Base-by-base conservation (phyloP, 2,113 vertebrate genomes). In the Leucoraja erinaceus region DNA sequence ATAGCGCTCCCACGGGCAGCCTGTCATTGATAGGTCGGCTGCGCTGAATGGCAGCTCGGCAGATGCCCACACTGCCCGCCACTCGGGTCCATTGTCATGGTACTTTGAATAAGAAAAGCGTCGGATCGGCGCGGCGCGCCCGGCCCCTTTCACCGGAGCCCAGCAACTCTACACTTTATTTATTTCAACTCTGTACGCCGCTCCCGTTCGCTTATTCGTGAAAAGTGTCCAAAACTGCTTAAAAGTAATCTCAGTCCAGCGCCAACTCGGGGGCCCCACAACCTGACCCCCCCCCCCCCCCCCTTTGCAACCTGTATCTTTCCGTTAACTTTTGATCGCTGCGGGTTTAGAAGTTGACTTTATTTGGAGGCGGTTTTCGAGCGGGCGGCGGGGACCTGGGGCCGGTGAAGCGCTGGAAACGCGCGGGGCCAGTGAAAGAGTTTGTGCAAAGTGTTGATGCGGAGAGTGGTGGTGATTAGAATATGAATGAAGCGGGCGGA, bases 21-120 rank as follows among this genome's bases (percentile, higher is more conserved):
- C 97, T 99, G 98, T 99, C 98, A 99, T 99, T 99, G 98, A 99
- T 99, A 99, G 98, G 98, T 98, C 98, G 97, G 97, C 97, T 97
- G 96, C 97, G 98, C 99, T 99, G 98, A 99, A 99, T 99, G 98
- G 98, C 97, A 97, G 98, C 98, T 98, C 98, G 98, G 99, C 98
- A 99, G 98, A 99, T 98, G 98, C 98, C 98, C 98, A 98, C 10
- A 98, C 98, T 98, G 98, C 97, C 98, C 98, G 98, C 97, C 98
- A 97, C 98, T 99, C 98, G 96, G 98, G 98, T 97, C 98, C 98
- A 98, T 99, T 99, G 98, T 99, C 98, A 97, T 96, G 97, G 98
- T 99, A 97, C 97, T 99, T 99, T 99, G 98, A 99, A 99, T 99
- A 99, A 99, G 98, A 99, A 99, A 99, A 98, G 97, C 97, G 97